Evolutionary conservation across 64 coral and sea anemone species (phyloP), one percentile per base, ranked within the genome.

Genomic region (Montipora sp.): DNA sequence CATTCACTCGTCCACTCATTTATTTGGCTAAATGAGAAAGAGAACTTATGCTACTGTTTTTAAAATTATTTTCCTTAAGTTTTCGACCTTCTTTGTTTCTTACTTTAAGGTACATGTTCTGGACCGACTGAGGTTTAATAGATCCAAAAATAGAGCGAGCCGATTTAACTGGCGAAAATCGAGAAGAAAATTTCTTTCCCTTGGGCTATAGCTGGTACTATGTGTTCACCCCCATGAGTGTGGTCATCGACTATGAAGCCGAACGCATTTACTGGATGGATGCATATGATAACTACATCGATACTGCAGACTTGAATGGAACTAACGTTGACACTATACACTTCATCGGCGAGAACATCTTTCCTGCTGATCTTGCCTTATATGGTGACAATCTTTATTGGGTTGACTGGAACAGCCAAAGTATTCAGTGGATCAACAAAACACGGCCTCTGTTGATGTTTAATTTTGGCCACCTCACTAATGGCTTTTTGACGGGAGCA

Each of bases 71-170:
- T 55, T 15, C n/a, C 4, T 4, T 77, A 14, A 16, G 12, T 5
- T 55, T 50, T 77, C 3, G 23, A 16, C 50, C 2, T 8, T 4
- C 1, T 53, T 19, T 14, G 3, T 55, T 73, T 51, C 4, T 20
- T 67, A 57, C 6, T 48, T 67, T 7, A 68, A 93, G 91, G 36
- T 67, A 78, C 61, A 48, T 93, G 22, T 93, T 93, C 75, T 93
- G 82, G 53, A 93, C 91, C 9, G 91, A 93, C n/a, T 87, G 47
- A 57, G 83, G 83, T n/a, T 83, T 8, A 18, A 7, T 20, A 14
- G 8, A 43, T 75, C 91, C 91, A 19, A 75, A 60, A 48, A 85
- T 93, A 7, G 91, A 93, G 68, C 91, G 91, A 69, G 53, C 91
- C 15, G 75, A 75, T 51, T 63, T 93, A 11, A 47, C 91, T 2